Percentiles rank a stretch among this genome's conserved stretches.
Conservation (phyloP, 2,113 vertebrate genomes). For the Atlantisia rogersi region DNA sequence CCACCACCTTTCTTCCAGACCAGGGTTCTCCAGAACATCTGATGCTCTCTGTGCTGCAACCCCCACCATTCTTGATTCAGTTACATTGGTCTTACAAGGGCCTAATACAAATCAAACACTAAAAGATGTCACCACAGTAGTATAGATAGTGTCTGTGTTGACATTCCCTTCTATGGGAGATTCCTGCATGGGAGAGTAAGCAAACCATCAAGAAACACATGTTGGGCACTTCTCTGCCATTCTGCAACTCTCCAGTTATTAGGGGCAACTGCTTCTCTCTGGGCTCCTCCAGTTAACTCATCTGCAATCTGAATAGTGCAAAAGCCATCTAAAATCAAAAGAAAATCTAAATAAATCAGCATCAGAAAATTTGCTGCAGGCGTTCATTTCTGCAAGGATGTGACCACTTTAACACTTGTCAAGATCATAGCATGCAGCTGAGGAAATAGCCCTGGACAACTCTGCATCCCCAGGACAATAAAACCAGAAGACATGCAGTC, state of each 20-base stretch:
- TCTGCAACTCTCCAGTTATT: background rate
- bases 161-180: background rate
- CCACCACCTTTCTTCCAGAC: background rate
- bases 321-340: background rate
- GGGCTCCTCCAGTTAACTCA: background rate
- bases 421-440: conserved; percentile 4
- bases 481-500: background rate
- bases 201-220: background rate
- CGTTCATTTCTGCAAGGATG: background rate
- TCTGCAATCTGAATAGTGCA: background rate
- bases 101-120: background rate
- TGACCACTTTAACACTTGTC: conserved; percentile 9
- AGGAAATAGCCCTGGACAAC: conserved; percentile 8
- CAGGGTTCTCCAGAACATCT: background rate
- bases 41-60: background rate
- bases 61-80: background rate
- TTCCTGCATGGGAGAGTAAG: background rate
- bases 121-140: background rate
- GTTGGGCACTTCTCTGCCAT: background rate
- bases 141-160: background rate
- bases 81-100: background rate
- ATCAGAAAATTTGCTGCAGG: background rate
- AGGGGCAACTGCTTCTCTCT: background rate
- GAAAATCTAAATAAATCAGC: conserved; percentile 40
- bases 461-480: background rate